These are phyloP conservation scores for Eupeodes latifasciatus DNA, from an alignment of 2,888 invertebrate genomes.

Conservation along the genomic window DNA sequence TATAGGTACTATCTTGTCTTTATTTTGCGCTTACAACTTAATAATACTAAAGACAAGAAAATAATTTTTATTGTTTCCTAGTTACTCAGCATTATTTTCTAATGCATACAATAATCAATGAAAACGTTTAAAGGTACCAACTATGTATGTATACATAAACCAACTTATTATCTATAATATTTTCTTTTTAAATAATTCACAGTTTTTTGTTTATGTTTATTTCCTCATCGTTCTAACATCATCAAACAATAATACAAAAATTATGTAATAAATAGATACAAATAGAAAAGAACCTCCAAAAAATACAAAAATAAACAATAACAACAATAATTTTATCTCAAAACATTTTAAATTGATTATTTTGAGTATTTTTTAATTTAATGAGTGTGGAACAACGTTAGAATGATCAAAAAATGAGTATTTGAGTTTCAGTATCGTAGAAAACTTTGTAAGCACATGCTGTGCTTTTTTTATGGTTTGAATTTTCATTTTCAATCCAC, in stretches of 20 bases:
- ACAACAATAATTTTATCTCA: background rate
- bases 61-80: no score
- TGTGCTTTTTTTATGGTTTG: background rate
- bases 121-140: no score
- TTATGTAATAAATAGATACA: constrained; percentile 12
- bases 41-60: no score
- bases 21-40: no score
- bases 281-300: constrained; percentile 24
- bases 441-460: constrained; percentile 3
- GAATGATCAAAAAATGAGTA: constrained; percentile 8
- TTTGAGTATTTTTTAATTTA: background rate
- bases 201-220: background rate
- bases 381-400: background rate
- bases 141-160: no score
- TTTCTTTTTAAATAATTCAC: no score
- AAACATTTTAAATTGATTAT: constrained; percentile 3
- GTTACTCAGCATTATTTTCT: no score
- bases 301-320: constrained; percentile 7
- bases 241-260: background rate
- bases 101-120: no score
- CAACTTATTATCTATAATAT: no score
- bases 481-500: background rate
- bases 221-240: background rate
- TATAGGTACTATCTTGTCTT: no score
- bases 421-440: constrained; percentile 4